Conservation (phyloP, 2,797 vertebrate species). For the Salarias fasciatus region DNA sequence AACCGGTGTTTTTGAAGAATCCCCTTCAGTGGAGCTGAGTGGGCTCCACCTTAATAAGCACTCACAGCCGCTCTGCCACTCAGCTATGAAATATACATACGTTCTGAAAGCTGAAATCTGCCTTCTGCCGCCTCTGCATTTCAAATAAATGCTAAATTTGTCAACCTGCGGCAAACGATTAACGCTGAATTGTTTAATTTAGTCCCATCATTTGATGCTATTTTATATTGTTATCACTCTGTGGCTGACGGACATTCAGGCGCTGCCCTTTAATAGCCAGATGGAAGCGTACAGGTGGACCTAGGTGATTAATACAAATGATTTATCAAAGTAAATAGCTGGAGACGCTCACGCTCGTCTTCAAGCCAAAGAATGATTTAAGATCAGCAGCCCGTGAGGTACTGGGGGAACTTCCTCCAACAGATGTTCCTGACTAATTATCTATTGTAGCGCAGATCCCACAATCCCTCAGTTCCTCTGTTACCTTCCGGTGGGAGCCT, state of each 20-base stretch:
- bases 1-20: not conserved
- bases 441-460: constrained; percentile 79
- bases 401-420: constrained; percentile 66
- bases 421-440: constrained; percentile 87
- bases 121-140: not conserved
- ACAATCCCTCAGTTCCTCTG: constrained; percentile 71
- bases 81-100: not conserved
- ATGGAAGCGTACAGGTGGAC: constrained; percentile 54
- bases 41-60: not conserved
- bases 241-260: constrained; percentile 19
- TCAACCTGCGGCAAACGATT: too few relatives aligned
- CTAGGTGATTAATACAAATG: constrained; percentile 64
- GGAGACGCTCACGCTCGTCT: constrained; percentile 38
- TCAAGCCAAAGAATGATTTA: constrained; percentile 71
- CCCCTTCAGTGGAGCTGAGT: not conserved
- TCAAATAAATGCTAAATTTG: too few relatives aligned
- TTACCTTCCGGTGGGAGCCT: constrained; percentile 74
- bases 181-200: constrained; percentile 16
- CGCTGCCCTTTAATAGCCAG: constrained; percentile 18
- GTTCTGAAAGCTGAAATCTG: not conserved
- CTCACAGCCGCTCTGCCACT: not conserved
- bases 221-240: constrained; percentile 12
- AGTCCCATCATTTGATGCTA: constrained; percentile 18
- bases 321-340: constrained; percentile 71
- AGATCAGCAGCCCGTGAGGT: constrained; percentile 69